These are phyloP conservation scores for Scaptodrosophila latifasciaeformis DNA, from an alignment of 2,888 invertebrate genomes.

Conservation along the genomic window DNA sequence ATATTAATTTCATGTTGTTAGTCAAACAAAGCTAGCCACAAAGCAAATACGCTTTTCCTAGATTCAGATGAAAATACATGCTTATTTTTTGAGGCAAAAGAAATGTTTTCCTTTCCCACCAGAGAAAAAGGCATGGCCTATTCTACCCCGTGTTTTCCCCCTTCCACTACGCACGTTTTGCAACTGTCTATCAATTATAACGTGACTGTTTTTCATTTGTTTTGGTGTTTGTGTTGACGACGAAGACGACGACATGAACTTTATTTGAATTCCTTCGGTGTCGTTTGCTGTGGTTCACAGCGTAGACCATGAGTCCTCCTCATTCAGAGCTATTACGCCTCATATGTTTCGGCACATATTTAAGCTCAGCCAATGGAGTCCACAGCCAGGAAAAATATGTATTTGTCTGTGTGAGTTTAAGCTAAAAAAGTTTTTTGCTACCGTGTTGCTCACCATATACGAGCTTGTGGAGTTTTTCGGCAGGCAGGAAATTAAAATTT, in stretches of 20 bases:
- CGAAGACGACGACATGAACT: conserved; percentile 63
- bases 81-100: too few relatives aligned
- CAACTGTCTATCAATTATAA: conserved; percentile 66
- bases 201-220: conserved; percentile 49
- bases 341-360: conserved; percentile 1
- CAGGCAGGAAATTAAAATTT: conserved; percentile 65
- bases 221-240: conserved; percentile 23
- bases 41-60: too few relatives aligned
- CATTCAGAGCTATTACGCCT: too few relatives aligned
- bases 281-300: conserved; percentile 48
- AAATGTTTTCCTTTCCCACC: too few relatives aligned
- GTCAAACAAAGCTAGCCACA: too few relatives aligned
- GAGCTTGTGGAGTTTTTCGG: too few relatives aligned
- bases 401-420: neutral
- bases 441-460: neutral
- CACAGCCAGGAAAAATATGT: neutral
- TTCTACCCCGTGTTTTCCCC: conserved; percentile 14
- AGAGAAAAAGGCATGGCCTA: conserved; percentile 31
- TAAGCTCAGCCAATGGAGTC: neutral
- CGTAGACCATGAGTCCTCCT: conserved; percentile 17
- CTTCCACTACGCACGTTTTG: conserved; percentile 42
- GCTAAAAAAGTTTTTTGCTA: conserved; percentile 14
- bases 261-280: conserved; percentile 62
- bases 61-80: too few relatives aligned
- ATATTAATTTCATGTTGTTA: too few relatives aligned